A percentile compares a stretch with the other conserved stretches of the same genome.
Conservation (phyloP, 2,888 invertebrate genomes). For the Bombyx huttoni region DNA sequence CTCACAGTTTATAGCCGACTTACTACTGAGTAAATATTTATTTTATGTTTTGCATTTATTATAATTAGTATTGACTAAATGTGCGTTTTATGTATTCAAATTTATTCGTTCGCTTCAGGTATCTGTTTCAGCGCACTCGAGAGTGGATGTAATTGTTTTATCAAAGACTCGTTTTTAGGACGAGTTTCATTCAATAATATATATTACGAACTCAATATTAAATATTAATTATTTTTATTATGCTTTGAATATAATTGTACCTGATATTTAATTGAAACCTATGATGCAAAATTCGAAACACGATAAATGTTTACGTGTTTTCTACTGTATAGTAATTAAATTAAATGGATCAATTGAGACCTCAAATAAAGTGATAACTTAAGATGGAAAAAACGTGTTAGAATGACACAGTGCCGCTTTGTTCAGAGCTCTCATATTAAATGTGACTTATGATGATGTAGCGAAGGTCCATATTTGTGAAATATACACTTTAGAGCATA, state of each 20-base stretch:
- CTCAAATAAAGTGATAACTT: constrained; percentile 31
- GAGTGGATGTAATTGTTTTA: neutral
- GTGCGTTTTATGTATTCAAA: neutral
- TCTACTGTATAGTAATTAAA: constrained; percentile 9
- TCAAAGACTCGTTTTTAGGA: neutral
- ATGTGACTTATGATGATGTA: constrained; percentile 18
- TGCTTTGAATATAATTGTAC: no score
- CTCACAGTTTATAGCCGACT: constrained; percentile 24
- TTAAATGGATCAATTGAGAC: constrained; percentile 21
- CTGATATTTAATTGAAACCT: no score
- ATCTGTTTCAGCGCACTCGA: neutral
- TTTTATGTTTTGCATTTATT: constrained; percentile 7
- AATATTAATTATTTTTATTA: no score
- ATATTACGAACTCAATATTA: no score
- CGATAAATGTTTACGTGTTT: constrained; percentile 1
- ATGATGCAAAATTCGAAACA: neutral
- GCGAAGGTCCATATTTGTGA: constrained; percentile 27
- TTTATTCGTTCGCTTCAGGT: neutral
- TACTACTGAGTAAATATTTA: constrained; percentile 14
- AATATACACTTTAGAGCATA: constrained; percentile 24
- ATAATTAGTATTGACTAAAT: constrained; percentile 1
- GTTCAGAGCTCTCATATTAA: constrained; percentile 9
- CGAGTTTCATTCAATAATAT: neutral
- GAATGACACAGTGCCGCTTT: constrained; percentile 32
- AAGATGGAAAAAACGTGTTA: constrained; percentile 38